Conservation (phyloP, 2,113 vertebrate species). For the Anguilla japonica region DNA sequence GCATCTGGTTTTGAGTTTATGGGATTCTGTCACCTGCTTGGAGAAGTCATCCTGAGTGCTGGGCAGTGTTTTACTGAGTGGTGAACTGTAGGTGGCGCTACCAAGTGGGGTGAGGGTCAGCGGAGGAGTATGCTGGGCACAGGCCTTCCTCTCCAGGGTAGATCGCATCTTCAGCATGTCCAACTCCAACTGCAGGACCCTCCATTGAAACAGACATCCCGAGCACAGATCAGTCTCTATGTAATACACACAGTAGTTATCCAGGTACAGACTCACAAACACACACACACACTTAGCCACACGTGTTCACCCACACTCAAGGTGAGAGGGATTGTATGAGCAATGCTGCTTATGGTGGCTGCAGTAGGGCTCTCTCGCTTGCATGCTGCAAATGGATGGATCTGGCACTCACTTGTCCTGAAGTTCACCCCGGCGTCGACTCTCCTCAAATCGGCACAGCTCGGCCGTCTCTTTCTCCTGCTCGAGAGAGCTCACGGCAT, state of each 20-base stretch:
- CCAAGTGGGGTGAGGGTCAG: not conserved
- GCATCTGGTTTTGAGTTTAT: not conserved
- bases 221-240: not conserved
- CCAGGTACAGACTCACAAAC: not conserved
- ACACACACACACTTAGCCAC: no score
- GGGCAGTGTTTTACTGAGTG: slow-evolving; percentile 32
- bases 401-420: slow-evolving; percentile 64
- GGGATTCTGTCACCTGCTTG: slow-evolving; percentile 40
- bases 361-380: not conserved
- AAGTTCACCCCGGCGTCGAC: slow-evolving; percentile 49
- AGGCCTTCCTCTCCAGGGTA: slow-evolving; percentile 46
- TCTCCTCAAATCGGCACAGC: slow-evolving; percentile 51
- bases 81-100: not conserved
- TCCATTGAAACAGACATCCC: slow-evolving; percentile 33
- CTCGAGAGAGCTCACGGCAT: slow-evolving; percentile 48
- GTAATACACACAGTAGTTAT: not conserved
- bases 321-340: not conserved
- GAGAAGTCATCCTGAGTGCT: slow-evolving; percentile 45
- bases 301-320: not conserved
- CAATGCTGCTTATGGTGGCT: not conserved
- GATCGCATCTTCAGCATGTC: slow-evolving; percentile 62
- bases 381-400: not conserved
- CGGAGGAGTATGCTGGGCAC: not conserved
- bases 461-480: slow-evolving; percentile 55
- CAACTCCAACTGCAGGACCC: slow-evolving; percentile 66